These are phyloP conservation scores for Dicroscelio sp. DNA, from an alignment of 2,888 invertebrate genomes.

Conservation along the genomic window DNA sequence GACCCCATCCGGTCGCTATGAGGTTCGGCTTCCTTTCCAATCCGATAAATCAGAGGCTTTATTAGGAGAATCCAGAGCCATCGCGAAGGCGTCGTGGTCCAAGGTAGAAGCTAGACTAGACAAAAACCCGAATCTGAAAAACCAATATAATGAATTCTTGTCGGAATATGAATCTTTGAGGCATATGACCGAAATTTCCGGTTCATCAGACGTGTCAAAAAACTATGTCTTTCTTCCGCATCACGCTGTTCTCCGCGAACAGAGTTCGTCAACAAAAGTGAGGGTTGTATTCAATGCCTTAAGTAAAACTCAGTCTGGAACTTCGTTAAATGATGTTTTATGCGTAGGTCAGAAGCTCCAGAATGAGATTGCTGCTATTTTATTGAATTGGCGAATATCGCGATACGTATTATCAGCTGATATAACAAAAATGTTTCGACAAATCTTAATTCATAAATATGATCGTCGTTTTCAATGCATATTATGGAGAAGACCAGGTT, in stretches of 20 bases:
- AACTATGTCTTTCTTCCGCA: background rate
- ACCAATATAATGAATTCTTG: background rate
- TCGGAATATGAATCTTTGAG: background rate
- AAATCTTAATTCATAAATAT: background rate
- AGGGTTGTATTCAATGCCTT: background rate
- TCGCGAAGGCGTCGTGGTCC: background rate
- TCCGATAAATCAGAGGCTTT: background rate
- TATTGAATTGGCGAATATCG: background rate
- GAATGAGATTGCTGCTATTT: background rate
- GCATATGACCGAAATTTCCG: background rate
- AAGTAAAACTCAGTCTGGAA: background rate
- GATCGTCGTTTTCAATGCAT: background rate
- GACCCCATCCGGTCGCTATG: no score
- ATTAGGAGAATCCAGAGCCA: background rate
- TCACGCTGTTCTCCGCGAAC: background rate
- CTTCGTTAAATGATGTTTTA: background rate
- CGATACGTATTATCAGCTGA: background rate
- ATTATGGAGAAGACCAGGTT: background rate
- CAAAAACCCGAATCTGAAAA: background rate
- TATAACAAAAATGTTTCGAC: slow-evolving; percentile 8
- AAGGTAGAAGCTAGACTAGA: background rate
- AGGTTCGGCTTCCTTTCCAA: background rate
- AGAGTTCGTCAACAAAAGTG: background rate
- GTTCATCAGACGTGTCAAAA: background rate
- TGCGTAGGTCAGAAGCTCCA: background rate